Evolutionary conservation across 2,113 vertebrate species (phyloP).

Genomic region (Eurystomus gularis): DNA sequence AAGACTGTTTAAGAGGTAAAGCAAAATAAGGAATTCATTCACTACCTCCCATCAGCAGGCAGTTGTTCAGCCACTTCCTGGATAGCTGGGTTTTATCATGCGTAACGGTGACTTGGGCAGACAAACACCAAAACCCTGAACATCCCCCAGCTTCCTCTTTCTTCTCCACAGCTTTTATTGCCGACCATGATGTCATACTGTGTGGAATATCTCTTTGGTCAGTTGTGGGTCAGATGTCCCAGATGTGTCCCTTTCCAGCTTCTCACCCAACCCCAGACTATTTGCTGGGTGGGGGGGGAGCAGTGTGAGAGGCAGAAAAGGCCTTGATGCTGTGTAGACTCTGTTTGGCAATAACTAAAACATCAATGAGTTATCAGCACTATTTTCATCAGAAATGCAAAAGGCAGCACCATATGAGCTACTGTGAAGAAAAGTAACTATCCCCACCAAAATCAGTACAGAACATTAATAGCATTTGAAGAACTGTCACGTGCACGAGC

Average conservation of each 20-base stretch:
- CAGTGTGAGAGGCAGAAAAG: neutral
- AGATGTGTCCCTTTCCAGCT: neutral
- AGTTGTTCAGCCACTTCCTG: neutral
- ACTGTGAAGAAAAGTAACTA: neutral
- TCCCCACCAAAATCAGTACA: neutral
- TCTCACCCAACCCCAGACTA: neutral
- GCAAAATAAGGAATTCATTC: neutral
- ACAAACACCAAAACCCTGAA: neutral
- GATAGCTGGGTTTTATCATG: neutral
- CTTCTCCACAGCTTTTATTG: neutral
- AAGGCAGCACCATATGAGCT: neutral
- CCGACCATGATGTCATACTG: neutral
- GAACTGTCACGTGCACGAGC: neutral
- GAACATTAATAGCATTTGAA: neutral
- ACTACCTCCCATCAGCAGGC: neutral
- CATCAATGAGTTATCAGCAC: neutral
- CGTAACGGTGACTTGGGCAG: fast-evolving
- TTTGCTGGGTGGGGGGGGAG: fast-evolving
- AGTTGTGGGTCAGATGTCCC: neutral
- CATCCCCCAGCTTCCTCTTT: neutral
- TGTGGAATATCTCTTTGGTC: neutral
- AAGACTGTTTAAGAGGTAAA: neutral
- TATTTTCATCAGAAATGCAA: neutral
- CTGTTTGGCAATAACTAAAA: neutral
- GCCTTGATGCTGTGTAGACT: neutral